Conservation (phyloP, 2,113 vertebrate genomes). For the Ailuropoda melanoleuca region DNA sequence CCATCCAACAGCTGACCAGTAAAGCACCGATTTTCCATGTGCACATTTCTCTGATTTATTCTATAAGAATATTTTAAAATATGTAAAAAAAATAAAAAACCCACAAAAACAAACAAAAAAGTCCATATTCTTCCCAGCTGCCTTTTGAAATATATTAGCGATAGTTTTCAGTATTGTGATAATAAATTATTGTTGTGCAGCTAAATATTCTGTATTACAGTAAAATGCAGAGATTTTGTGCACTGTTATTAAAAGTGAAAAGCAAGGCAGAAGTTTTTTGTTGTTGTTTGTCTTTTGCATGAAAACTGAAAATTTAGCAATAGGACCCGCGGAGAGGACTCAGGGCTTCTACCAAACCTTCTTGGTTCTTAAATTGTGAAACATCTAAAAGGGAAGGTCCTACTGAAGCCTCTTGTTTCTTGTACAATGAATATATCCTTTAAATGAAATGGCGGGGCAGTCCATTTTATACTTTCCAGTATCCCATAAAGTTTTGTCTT, state of each 20-base stretch:
- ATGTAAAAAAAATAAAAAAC: neutral
- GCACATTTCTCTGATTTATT: neutral
- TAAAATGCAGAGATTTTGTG: neutral
- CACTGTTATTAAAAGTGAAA: neutral
- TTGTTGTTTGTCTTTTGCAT: neutral
- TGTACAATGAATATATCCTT: neutral
- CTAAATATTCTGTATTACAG: neutral
- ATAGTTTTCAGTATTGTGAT: neutral
- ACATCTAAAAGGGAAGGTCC: neutral
- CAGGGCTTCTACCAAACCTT: neutral
- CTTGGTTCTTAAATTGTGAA: neutral
- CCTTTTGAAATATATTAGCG: neutral
- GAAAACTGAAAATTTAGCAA: neutral
- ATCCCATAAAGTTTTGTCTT: neutral
- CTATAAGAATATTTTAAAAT: neutral
- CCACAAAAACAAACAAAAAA: neutral
- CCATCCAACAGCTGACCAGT: neutral
- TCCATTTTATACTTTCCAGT: neutral
- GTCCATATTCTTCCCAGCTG: neutral
- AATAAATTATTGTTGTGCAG: neutral
- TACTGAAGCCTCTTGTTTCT: neutral
- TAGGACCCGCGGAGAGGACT: neutral
- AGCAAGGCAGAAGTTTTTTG: neutral
- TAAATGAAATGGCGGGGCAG: neutral
- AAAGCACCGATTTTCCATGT: neutral